These are phyloP conservation scores for Tichodroma muraria DNA, from an alignment of 2,113 vertebrate genomes.

Conservation along the genomic window DNA sequence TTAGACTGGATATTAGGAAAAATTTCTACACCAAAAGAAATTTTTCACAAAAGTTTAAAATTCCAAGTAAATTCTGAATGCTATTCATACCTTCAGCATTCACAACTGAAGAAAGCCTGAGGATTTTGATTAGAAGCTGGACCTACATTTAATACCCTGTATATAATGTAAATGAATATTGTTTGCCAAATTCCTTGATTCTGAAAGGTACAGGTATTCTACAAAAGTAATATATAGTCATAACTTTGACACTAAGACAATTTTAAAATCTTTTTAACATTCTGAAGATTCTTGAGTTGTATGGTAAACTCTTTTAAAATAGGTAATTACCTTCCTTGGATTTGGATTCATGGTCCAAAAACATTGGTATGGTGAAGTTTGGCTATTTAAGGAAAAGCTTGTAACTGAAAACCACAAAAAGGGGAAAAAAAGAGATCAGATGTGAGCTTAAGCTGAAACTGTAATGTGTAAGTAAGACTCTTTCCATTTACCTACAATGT, in stretches of 20 bases:
- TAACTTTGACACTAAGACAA: not conserved
- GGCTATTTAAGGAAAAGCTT: not conserved
- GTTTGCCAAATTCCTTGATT: not conserved
- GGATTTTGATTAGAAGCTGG: not conserved
- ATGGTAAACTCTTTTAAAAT: not conserved
- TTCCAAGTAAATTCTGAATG: not conserved
- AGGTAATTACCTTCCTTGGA: not conserved
- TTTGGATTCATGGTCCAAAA: not conserved
- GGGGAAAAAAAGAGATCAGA: not conserved
- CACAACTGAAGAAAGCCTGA: not conserved
- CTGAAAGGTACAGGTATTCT: not conserved
- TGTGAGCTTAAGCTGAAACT: not conserved
- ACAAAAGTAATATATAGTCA: not conserved
- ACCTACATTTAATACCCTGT: not conserved
- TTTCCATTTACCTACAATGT: not conserved
- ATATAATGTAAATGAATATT: not conserved
- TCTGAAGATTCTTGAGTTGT: not conserved
- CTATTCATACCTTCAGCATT: not conserved
- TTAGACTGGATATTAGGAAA: not conserved
- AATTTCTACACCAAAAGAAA: not conserved
- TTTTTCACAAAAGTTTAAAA: not conserved
- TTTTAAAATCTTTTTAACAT: not conserved
- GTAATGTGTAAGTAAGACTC: not conserved
- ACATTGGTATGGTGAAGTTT: not conserved
- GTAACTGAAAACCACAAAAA: not conserved